A percentile compares a stretch with the other conserved stretches of the same genome.
These are phyloP conservation scores for Trichoplusia ni DNA, from an alignment of 1,140 invertebrate genomes.

Conservation along the genomic window DNA sequence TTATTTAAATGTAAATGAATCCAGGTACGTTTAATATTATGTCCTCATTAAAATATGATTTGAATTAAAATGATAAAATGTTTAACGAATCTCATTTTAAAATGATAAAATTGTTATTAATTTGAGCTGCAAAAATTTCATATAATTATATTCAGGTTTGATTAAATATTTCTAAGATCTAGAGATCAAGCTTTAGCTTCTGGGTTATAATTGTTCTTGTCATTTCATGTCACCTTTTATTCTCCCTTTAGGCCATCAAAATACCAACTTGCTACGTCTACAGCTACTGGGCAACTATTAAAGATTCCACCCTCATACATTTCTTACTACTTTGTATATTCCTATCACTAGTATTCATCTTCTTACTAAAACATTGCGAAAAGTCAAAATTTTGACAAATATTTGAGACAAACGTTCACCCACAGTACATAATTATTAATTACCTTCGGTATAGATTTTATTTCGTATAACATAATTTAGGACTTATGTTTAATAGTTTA, in stretches of 20 bases:
- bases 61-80: not conserved
- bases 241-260: not conserved
- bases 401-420: too few species aligned
- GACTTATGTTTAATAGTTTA: too few species aligned
- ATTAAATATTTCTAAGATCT: not conserved
- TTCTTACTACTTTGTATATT: not conserved
- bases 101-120: too few species aligned
- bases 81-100: not conserved
- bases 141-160: not conserved
- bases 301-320: not conserved
- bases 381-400: not conserved
- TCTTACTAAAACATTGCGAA: too few species aligned
- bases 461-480: too few species aligned
- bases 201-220: not conserved
- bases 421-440: too few species aligned
- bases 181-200: constrained; percentile 6
- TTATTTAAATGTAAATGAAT: not conserved
- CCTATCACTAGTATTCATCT: not conserved
- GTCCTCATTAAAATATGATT: not conserved
- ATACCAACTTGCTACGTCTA: too few species aligned
- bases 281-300: not conserved
- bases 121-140: too few species aligned
- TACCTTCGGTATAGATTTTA: too few species aligned
- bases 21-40: constrained; percentile 8
- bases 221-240: not conserved